Base-by-base conservation (phyloP, 2,888 invertebrate genomes). In the Biston stratarius region DNA sequence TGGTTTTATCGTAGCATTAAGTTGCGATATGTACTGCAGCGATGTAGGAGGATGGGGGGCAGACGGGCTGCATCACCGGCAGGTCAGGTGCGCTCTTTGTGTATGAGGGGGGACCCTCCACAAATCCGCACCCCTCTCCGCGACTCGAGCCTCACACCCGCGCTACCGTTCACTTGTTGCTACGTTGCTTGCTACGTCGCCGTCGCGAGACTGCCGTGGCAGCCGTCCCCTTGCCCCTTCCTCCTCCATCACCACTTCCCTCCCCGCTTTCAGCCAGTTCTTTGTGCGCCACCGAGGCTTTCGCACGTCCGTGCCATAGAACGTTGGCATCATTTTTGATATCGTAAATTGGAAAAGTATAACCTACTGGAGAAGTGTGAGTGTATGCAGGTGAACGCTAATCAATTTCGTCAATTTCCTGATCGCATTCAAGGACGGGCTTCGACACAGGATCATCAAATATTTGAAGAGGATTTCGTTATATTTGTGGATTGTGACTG, bases 191-290 rank as follows among this genome's bases (percentile, higher is more conserved):
- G 83, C 84, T 85, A 85, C 86, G 64, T 81, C 78, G 84, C 70
- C 76, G 79, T 72, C 75, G 83, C 84, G 88, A 88, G 89, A 87
- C 89, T 87, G 83, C 88, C 90, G 90, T 89, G 85, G 78, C 79
- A 76, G 77, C 81, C 76, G 83, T 83, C 88, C 83, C 88, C 86
- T 76, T 80, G 77, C 77, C 79, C 81, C 81, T 81, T 81, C 81
- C 79, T 82, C 87, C 82, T 77, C 77, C 56, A 77, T 83, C 83
- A 80, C 81, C 82, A 81, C 81, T 87, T 85, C 88, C 85, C 87
- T 86, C 87, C 90, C 89, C 91, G 89, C 89, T 85, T 85, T 91
- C 90, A 92, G 93, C 93, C 90, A 94, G 94, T 94, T 91, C 92
- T 94, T 92, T 94, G 93, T 93, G 91, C 89, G 91, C 90, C 84